Base-by-base conservation (phyloP, 2,113 vertebrate genomes). In the Urocitellus parryii region DNA sequence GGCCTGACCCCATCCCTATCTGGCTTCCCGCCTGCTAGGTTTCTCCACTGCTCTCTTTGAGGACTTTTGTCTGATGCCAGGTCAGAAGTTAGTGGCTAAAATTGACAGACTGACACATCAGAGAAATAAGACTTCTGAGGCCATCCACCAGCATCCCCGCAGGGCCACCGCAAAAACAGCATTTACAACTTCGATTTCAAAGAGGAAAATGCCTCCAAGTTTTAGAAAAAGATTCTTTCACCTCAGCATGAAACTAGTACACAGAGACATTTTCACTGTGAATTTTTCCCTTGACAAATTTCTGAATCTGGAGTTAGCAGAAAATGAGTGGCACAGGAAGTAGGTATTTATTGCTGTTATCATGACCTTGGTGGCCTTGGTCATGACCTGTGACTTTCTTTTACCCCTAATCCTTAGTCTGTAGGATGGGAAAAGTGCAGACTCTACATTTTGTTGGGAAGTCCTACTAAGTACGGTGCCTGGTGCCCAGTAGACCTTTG, bases 61-160 rank as follows among this genome's bases (percentile, higher is more conserved):
- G 39, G 48, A 37, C 27, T 61, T 92, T 45, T 86, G 53, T 81
- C 88, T 70, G 74, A 86, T 25, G 91, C 88, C 84, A 94, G 88
- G 81, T 97, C 91, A 91, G 56, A 78, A 82, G 82, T 86, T 42
- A 72, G 91, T 58, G 63, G 73, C 53, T 80, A 53, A 90, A 85
- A 93, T 1, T 39, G 91, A 91, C 84, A 96, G 92, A 61, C 16
- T 58, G 91, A 82, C 81, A 90, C 32, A 86, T 89, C 65, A 93
- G 74, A 94, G 89, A 90, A 61, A 42, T 39, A 20, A n/a, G 81
- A 81, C 67, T 76, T 90, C 88, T 76, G 76, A 96, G 39, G n/a
- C 53, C 53, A 25, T 37, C 68, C 29, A 18, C 83, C 29, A n/a
- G 94, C 67, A 80, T 61, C 61, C 72, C 42, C 51, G 10, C 0